Percentiles rank a stretch among this genome's conserved stretches.
These are phyloP conservation scores for Megalops atlanticus DNA, from an alignment of 2,113 vertebrate genomes.

Conservation along the genomic window DNA sequence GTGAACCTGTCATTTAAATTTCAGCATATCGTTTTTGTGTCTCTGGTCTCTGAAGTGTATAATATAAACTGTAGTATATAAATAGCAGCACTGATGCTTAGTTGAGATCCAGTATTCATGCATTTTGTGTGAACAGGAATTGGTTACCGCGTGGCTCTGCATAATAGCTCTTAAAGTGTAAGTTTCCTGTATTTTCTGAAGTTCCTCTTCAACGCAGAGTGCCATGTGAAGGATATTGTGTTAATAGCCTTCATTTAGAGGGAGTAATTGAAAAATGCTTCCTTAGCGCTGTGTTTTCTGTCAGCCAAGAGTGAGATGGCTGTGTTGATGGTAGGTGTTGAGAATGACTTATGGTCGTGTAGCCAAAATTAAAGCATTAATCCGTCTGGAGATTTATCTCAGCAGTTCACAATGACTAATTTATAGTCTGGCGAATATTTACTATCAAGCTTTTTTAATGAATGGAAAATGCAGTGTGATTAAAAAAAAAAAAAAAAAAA, in stretches of 20 bases:
- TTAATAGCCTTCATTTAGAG: neutral
- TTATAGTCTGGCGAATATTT: neutral
- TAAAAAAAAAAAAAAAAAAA: neutral
- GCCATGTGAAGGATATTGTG: neutral
- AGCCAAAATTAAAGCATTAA: constrained; percentile 7
- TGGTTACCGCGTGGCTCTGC: neutral
- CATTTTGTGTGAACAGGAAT: neutral
- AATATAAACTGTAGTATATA: too few species aligned
- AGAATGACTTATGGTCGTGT: neutral
- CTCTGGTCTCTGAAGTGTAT: neutral
- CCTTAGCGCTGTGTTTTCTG: neutral
- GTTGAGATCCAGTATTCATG: neutral
- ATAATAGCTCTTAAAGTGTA: neutral
- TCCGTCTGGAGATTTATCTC: neutral
- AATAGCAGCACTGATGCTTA: neutral
- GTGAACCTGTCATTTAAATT: neutral
- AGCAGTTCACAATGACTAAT: neutral
- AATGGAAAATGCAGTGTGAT: neutral
- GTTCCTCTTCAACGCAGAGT: neutral
- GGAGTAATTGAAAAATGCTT: neutral
- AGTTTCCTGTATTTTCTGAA: neutral
- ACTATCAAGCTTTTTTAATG: neutral
- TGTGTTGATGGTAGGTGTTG: too few species aligned
- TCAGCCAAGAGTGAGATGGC: neutral
- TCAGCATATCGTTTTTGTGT: neutral